Evolutionary conservation across 2,113 vertebrate genomes (phyloP), one percentile per base, ranked within the genome.

Genomic region (Ctenomys sociabilis): DNA sequence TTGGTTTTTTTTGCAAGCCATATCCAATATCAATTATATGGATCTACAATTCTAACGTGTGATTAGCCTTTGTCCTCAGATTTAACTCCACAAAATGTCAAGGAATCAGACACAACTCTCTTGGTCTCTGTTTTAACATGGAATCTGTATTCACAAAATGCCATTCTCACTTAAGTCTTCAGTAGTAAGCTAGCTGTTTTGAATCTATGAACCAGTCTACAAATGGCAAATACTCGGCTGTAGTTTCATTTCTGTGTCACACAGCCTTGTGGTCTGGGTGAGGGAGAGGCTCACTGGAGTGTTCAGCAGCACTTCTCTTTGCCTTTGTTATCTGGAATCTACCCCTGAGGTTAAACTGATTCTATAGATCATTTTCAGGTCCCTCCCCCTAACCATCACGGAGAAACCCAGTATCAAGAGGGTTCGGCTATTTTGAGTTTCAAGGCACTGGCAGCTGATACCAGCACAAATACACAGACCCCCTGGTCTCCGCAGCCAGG

Each of bases 71-170:
- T 78, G 49, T 57, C 52, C 14, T 83, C 35, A 21, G 9, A 54
- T 93, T 93, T 66, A 78, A 90, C 68, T 66, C 1, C 19, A 87
- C 35, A n/a, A 75, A 49, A 30, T 84, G 45, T 85, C 77, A 75
- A 85, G 72, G 30, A 90, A 86, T 57, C n/a, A 84, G 63, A 64
- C 32, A 70, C 3, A 64, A 16, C 19, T n/a, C 35, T 80, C 85
- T 81, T 64, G 85, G n/a, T 70, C 37, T 70, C 37, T 16, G 49
- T 85, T 70, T 95, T 77, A 80, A 37, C 12, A 4, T 30, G 22
- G 85, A 88, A 66, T 85, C 66, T 85, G 37, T 63, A n/a, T 11
- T 80, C 64, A 30, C n/a, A 84, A 64, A 77, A n/a, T 54, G 21
- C 13, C 13, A 9, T 80, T 87, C 37, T 75, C 26, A 43, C 24